These are phyloP conservation scores for Spisula subtruncata DNA, from an alignment of 2,888 invertebrate species.

Conservation along the genomic window DNA sequence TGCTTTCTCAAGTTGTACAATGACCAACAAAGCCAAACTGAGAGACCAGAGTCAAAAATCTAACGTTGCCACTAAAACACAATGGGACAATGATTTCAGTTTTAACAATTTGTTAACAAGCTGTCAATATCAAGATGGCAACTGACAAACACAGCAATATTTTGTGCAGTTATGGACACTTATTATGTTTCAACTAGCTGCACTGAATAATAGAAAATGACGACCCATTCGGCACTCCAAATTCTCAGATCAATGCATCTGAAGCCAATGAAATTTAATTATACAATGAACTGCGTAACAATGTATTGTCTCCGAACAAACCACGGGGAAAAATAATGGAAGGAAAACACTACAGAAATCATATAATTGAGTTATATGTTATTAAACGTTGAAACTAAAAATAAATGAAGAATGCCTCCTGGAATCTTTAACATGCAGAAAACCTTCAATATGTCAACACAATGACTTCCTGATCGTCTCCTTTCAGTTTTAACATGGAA, in stretches of 20 bases:
- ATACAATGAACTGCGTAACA: conserved; percentile 11
- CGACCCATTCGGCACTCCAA: not conserved
- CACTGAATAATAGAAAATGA: not conserved
- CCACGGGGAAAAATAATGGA: not conserved
- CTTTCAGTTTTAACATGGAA: no score
- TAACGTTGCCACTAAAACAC: not conserved
- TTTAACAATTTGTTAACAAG: not conserved
- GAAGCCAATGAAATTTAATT: not conserved
- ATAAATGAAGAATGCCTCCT: not conserved
- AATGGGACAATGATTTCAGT: not conserved
- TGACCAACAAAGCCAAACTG: no score
- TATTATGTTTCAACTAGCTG: conserved; percentile 20
- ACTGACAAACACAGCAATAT: not conserved
- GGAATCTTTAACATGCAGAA: not conserved
- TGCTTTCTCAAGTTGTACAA: not conserved
- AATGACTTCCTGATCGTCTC: no score
- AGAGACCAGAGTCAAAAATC: no score
- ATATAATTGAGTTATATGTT: not conserved
- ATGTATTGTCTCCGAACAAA: conserved; percentile 7
- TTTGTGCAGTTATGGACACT: not conserved
- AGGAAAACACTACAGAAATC: not conserved
- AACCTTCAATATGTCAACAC: no score
- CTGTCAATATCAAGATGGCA: not conserved
- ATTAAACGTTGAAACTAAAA: not conserved
- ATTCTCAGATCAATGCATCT: not conserved